Conservation (phyloP, 2,888 invertebrate species). For the Zonitis immaculata region DNA sequence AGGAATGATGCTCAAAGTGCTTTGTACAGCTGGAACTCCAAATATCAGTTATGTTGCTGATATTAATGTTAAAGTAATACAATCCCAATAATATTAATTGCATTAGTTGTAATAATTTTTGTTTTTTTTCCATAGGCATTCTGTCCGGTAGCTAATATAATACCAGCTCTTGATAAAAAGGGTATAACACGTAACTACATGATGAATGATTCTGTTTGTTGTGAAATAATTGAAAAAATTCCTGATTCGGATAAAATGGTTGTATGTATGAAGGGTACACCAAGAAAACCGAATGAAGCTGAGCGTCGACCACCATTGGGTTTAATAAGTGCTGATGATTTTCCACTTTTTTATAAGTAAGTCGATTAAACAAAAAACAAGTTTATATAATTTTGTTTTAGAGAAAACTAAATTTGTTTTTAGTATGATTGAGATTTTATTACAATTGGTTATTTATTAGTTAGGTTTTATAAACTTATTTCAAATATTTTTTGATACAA, state of each 20-base stretch:
- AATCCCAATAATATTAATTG: background rate
- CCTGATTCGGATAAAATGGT: slow-evolving; percentile 84
- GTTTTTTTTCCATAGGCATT: slow-evolving; percentile 52
- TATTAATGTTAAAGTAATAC: slow-evolving; percentile 75
- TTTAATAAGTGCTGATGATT: slow-evolving; percentile 75
- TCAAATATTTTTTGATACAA: slow-evolving; percentile 2
- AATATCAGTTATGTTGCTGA: slow-evolving; percentile 78
- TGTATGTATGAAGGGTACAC: slow-evolving; percentile 78
- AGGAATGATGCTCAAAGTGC: slow-evolving; percentile 73
- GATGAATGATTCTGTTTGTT: slow-evolving; percentile 80
- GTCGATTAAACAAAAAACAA: slow-evolving; percentile 39
- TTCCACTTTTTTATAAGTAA: slow-evolving; percentile 81
- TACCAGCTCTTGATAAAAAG: slow-evolving; percentile 75
- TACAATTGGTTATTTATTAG: background rate
- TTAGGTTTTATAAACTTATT: slow-evolving; percentile 5
- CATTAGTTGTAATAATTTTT: background rate
- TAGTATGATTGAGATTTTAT: slow-evolving; percentile 3
- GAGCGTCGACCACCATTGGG: slow-evolving; percentile 72
- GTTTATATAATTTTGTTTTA: slow-evolving; percentile 13
- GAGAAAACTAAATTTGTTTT: slow-evolving; percentile 5
- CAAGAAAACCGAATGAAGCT: slow-evolving; percentile 65
- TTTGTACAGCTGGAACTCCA: slow-evolving; percentile 77
- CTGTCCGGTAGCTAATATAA: slow-evolving; percentile 65
- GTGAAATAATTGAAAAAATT: slow-evolving; percentile 82
- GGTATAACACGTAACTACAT: slow-evolving; percentile 72